These are phyloP conservation scores for Cyprinodon diabolis DNA, from an alignment of 2,797 vertebrate species.

Conservation along the genomic window DNA sequence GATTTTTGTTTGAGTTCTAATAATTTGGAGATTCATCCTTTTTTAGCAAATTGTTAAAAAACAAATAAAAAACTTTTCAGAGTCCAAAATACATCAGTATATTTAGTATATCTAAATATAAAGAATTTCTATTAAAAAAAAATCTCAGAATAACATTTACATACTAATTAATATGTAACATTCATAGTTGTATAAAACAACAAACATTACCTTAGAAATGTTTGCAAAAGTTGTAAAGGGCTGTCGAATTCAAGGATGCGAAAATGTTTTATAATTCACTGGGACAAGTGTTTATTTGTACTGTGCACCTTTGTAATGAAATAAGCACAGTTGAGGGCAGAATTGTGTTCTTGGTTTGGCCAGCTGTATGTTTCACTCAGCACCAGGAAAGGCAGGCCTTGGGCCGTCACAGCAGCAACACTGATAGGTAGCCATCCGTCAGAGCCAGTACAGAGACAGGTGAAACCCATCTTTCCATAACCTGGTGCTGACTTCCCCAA, in stretches of 20 bases:
- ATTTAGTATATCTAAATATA: background rate
- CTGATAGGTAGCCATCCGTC: slow-evolving; percentile 85
- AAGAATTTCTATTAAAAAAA: background rate
- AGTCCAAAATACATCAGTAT: background rate
- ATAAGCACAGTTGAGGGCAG: slow-evolving; percentile 18
- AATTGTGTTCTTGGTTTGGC: slow-evolving; percentile 66
- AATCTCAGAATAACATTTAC: background rate
- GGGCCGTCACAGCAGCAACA: slow-evolving; percentile 78
- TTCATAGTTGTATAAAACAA: background rate
- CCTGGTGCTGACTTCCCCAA: slow-evolving; percentile 83
- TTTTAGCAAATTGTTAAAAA: background rate
- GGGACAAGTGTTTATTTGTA: too few relatives aligned
- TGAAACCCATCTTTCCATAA: slow-evolving; percentile 88
- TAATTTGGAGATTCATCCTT: background rate
- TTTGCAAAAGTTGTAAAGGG: background rate
- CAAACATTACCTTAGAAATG: background rate
- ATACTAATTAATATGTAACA: background rate
- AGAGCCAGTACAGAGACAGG: slow-evolving; percentile 82
- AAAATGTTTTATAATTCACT: slow-evolving; percentile 6
- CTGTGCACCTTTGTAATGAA: background rate
- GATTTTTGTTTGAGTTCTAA: too few relatives aligned
- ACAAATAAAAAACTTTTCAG: background rate
- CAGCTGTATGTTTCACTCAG: slow-evolving; percentile 76
- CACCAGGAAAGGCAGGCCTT: slow-evolving; percentile 78
- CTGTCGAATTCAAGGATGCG: slow-evolving; percentile 5